phyloP scores from a whole-genome alignment of 2,888 invertebrate species.

The Caenorhabditis macrosperma region DNA sequence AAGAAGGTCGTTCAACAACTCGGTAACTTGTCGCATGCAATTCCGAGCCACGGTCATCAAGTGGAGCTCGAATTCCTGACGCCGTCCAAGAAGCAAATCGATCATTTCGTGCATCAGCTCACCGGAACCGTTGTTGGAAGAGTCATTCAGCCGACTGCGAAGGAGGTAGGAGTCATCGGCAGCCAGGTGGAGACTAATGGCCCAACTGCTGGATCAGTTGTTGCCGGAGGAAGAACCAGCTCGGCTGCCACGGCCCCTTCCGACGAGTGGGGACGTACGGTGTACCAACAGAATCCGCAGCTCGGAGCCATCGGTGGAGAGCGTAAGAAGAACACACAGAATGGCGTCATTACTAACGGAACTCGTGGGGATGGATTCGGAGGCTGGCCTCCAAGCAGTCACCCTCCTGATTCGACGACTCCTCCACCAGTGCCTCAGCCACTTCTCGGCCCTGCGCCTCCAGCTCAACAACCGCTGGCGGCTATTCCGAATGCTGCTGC shows the following conservation, averaged over 20 bases:
- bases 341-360: constrained; percentile 18
- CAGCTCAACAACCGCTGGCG: constrained; percentile 43
- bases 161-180: constrained; percentile 29
- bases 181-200: no score
- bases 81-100: constrained; percentile 58
- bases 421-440: constrained; percentile 38
- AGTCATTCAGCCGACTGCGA: constrained; percentile 45
- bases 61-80: constrained; percentile 71
- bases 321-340: constrained; percentile 60
- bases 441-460: constrained; percentile 18
- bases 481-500: constrained; percentile 40
- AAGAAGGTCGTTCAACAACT: constrained; percentile 75
- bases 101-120: constrained; percentile 48
- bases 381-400: constrained; percentile 70
- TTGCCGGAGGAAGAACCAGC: constrained; percentile 8
- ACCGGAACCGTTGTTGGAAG: constrained; percentile 59
- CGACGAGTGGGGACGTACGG: constrained; percentile 41
- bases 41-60: constrained; percentile 71
- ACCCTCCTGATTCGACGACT: constrained; percentile 68
- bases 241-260: not conserved
- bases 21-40: constrained; percentile 70
- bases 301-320: constrained; percentile 70
- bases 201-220: not conserved
- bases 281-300: constrained; percentile 28
- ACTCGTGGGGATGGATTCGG: constrained; percentile 37